These are phyloP conservation scores for Microcaecilia unicolor DNA, from an alignment of 2,797 vertebrate species.

Conservation along the genomic window DNA sequence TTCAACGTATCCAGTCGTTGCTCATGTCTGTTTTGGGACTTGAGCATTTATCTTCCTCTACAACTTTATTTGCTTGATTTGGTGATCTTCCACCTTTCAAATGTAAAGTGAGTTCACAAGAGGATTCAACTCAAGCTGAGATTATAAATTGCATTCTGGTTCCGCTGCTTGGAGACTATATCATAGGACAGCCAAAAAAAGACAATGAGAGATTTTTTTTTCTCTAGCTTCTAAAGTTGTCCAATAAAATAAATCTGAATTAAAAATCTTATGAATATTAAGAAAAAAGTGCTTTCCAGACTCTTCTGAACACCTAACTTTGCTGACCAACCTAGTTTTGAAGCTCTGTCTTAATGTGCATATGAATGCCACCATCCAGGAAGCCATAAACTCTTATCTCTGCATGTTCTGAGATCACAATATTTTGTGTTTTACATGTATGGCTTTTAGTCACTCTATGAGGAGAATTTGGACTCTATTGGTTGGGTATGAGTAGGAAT, in stretches of 20 bases:
- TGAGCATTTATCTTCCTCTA: conserved; percentile 44
- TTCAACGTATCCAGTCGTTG: conserved; percentile 31
- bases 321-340: conserved; percentile 33
- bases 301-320: conserved; percentile 23
- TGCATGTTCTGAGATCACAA: conserved; percentile 32
- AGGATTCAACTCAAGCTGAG: conserved; percentile 37
- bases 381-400: too few species aligned
- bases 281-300: conserved; percentile 24
- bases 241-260: conserved; percentile 28
- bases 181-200: conserved; percentile 42
- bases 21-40: conserved; percentile 40
- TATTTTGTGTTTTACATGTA: conserved; percentile 29
- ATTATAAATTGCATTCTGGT: conserved; percentile 33
- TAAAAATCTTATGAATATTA: conserved; percentile 33
- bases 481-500: conserved; percentile 33
- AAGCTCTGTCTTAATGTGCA: conserved; percentile 28
- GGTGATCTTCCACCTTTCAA: conserved; percentile 43
- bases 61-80: conserved; percentile 53
- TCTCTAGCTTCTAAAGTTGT: conserved; percentile 24
- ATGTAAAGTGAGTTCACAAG: conserved; percentile 34
- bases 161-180: conserved; percentile 35
- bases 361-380: too few species aligned
- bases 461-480: conserved; percentile 28
- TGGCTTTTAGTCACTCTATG: conserved; percentile 30
- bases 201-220: conserved; percentile 33